Conservation (phyloP, 2,888 invertebrate species). For the Troides helena region DNA sequence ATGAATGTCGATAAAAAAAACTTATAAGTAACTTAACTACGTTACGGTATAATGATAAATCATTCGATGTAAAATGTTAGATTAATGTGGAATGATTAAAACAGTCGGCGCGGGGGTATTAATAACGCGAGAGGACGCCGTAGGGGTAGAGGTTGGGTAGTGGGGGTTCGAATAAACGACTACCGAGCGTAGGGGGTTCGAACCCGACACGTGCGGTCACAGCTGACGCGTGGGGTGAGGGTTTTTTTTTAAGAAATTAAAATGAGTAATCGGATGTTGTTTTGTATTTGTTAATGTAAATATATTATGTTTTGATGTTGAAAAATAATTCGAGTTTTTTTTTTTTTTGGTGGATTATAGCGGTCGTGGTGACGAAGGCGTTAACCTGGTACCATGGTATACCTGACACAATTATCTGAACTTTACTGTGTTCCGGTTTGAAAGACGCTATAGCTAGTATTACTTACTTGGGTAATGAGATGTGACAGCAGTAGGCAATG, state of each 20-base stretch:
- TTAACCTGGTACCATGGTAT: no score
- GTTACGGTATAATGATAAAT: no score
- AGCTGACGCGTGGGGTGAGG: constrained; percentile 29
- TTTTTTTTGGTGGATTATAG: no score
- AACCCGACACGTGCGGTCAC: constrained; percentile 28
- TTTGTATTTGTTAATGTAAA: background rate
- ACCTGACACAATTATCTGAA: no score
- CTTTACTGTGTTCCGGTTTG: no score
- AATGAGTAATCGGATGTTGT: constrained; percentile 14
- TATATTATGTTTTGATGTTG: background rate
- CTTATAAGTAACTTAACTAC: no score
- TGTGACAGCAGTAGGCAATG: no score
- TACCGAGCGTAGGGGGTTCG: constrained; percentile 13
- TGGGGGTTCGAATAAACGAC: constrained; percentile 8
- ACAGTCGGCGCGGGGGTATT: constrained; percentile 13
- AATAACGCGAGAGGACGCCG: constrained; percentile 12
- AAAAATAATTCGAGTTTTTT: no score
- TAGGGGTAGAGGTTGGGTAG: background rate
- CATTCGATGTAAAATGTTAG: background rate
- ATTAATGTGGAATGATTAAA: constrained; percentile 27
- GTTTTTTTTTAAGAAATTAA: constrained; percentile 17
- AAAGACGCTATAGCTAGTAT: no score
- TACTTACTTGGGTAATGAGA: no score
- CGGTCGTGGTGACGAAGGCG: no score
- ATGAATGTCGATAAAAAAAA: no score